Evolutionary conservation across 2,888 invertebrate species (phyloP), one percentile per base, ranked within the genome.

Genomic region (Cartodere bifasciata): DNA sequence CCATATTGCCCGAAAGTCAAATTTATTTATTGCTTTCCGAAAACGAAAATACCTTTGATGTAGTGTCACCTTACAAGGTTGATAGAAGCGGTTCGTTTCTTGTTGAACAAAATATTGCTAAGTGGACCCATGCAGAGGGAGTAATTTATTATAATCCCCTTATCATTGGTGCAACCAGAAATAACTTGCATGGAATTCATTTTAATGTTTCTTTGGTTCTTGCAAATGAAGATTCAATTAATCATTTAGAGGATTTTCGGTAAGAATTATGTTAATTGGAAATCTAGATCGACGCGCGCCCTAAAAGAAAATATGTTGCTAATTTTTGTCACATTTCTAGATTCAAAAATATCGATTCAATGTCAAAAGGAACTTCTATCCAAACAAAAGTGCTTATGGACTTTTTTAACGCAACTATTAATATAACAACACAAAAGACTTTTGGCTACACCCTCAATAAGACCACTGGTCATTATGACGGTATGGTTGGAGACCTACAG

Each of bases 401-500:
- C 43, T 65, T 64, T 41, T 47, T 71, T n/a, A 70, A 72, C 36
- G 69, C 66, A 4, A 62, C 52, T 9, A 57, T 64, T 41, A 56
- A 53, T 32, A 64, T 61, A 42, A 43, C 62, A 6, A 65, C 63
- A 41, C 62, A 62, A 3, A 55, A 62, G 25, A 65, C 70, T 1
- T 72, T 72, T 71, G 72, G 72, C 1, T 71, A 72, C 39, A 53
- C 48, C 29, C n/a, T n/a, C n/a, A 45, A 55, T 29, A 48, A 57
- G 13, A 64, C 66, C 37, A 65, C 67, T 1, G 56, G 62, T 10
- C 31, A 42, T 15, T 73, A 69, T 68, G 69, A 61, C 40, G 72
- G 72, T 20, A 67, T 73, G 66, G 67, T 70, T 23, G 72, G 73
- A 0, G 65, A 67, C 42, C 50, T 73, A 37, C 59, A 65, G 4